Conservation (phyloP, 1,140 invertebrate species). For the Trachymyrmex cornetzi region DNA sequence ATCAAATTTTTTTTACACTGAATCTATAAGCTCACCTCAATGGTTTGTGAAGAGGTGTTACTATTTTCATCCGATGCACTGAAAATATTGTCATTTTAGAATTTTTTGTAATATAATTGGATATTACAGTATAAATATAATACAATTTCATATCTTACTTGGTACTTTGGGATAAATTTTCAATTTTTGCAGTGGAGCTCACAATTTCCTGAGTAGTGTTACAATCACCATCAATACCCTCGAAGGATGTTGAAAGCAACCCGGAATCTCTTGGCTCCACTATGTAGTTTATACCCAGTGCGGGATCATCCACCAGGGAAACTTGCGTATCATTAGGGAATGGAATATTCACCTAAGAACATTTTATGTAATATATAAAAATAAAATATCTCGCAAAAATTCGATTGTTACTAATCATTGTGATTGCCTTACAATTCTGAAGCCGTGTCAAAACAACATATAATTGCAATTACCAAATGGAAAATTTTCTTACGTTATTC, state of each 20-base stretch:
- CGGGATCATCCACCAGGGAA: constrained; percentile 90
- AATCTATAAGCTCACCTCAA: constrained; percentile 73
- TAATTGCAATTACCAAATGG: constrained; percentile 1
- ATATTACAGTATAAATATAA: not conserved
- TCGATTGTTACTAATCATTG: constrained; percentile 3
- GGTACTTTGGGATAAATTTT: constrained; percentile 71
- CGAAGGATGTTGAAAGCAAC: constrained; percentile 6
- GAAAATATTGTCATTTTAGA: constrained; percentile 58
- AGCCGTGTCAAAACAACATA: not conserved
- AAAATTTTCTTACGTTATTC: not conserved
- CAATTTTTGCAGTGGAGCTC: constrained; percentile 50
- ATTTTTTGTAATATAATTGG: not conserved
- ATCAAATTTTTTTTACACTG: constrained; percentile 18
- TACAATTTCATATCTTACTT: constrained; percentile 64
- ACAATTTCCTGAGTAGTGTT: constrained; percentile 65
- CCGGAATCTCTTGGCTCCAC: constrained; percentile 87
- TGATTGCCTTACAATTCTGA: not conserved
- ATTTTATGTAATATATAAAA: constrained; percentile 40
- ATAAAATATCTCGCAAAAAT: not conserved
- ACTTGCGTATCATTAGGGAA: constrained; percentile 89
- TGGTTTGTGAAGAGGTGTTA: constrained; percentile 74
- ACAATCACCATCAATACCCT: constrained; percentile 59
- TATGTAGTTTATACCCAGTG: constrained; percentile 91
- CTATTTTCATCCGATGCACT: constrained; percentile 81
- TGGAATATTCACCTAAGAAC: constrained; percentile 88